Evolutionary conservation across 2,888 invertebrate species (phyloP), one percentile per base, ranked within the genome.

Genomic region (Nephrotoma appendiculata): DNA sequence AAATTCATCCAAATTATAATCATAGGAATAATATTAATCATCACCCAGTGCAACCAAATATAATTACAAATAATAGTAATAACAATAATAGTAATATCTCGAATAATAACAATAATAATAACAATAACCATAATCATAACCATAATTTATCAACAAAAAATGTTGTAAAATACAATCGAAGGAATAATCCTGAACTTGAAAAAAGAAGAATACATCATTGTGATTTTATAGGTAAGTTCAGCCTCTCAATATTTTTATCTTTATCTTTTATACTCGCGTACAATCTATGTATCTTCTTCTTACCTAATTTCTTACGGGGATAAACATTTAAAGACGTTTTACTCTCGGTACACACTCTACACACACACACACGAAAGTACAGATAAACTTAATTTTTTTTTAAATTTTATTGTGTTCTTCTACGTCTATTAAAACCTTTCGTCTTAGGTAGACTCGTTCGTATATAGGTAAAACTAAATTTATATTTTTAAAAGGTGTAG

Each of bases 101-200:
- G 57, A 15, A 84, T 88, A 87, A 88, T 87, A 42, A 71, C 57
- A 84, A 84, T 41, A 41, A 42, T 41, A 84, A 84, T 83, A 87
- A 86, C 83, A 87, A 71, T 86, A 87, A 86, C 83, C 87, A 86
- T 86, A 88, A 86, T 87, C 87, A 87, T 87, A 87, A 45, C 52
- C 84, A 87, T 86, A 87, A 86, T 90, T 87, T 91, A 90, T 87
- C 88, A 89, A 41, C 92, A 5, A 90, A 91, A 43, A 91, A 12
- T 88, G 91, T 92, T 43, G 91, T 94, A 88, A 97, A 96, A 90
- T 98, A 97, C 92, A 98, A 98, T 93, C 93, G 98, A 88, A 94
- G 98, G 90, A 98, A 98, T 92, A 99, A 99, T 92, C 98, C 98
- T 0, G 98, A 99, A 91, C 92, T 99, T 89, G 98, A 99, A 92